Evolutionary conservation across 1,140 invertebrate genomes (phyloP), one percentile per base, ranked within the genome.

Genomic region (Manduca sexta): DNA sequence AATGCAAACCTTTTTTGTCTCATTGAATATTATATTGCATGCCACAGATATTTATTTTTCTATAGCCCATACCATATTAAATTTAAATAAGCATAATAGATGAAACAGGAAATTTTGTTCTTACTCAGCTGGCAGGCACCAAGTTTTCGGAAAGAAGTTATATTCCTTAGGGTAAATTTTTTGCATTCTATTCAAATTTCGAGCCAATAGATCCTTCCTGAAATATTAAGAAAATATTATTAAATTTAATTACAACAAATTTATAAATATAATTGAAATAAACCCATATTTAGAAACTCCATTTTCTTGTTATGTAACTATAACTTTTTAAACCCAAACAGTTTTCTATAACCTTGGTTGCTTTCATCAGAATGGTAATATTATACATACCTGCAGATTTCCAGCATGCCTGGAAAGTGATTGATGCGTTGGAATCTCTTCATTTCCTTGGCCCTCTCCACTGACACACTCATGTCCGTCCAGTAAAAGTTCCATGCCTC

Each of bases 131-230:
- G 96, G 95, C 48, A 97, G 89, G 82, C 93, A 95, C 95, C 95
- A 97, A n/a, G 95, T 95, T 87, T 93, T 95, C 2, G 96, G 95
- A 78, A 95, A 97, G 76, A 97, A 94, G 66, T 93, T 94, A 72
- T 97, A 97, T 48, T 96, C 94, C 62, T 93, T 92, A 0, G 95
- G 94, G 80, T 94, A 97, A 17, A 93, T 71, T 80, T 94, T 93
- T 40, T 91, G 82, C 95, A 97, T 95, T 50, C 94, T 88, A 75
- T 94, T 96, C 40, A 97, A 87, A 78, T 96, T 96, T 45, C 93
- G 81, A 5, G 94, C 93, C 5, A 97, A 80, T 35, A 95, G 80
- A 87, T 96, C 94, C 84, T 96, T 97, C 56, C 90, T 87, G 62
- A 40, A 80, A 74, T 30, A 17, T 17, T 26, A 16, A 34, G n/a